Evolutionary conservation across 2,113 vertebrate genomes (phyloP).

Genomic region (Ammospiza nelsoni): DNA sequence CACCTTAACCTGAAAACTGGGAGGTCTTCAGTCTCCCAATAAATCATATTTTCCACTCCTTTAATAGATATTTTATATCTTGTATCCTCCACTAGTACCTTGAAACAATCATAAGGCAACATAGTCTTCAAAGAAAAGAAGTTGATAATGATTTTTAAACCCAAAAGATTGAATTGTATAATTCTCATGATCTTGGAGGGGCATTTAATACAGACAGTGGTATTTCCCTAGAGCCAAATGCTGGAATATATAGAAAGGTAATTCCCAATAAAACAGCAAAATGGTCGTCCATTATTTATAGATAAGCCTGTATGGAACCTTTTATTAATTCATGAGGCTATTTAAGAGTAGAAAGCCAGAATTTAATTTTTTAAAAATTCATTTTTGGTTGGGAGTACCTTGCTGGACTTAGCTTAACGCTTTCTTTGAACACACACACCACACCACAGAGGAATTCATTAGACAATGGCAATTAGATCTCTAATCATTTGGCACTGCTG

Average conservation of each 20-base stretch:
- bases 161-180: constrained; percentile 33
- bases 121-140: constrained; percentile 5
- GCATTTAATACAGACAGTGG: constrained; percentile 48
- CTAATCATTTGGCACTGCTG: constrained; percentile 71
- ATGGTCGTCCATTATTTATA: constrained; percentile 74
- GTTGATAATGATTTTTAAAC: constrained; percentile 61
- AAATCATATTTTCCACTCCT: neutral
- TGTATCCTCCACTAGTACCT: neutral
- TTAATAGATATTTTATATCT: neutral
- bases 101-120: constrained; percentile 39
- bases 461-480: constrained; percentile 74
- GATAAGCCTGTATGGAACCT: constrained; percentile 26
- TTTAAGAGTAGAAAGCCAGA: constrained; percentile 61
- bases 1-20: neutral
- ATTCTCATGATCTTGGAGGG: constrained; percentile 13
- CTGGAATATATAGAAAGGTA: constrained; percentile 28
- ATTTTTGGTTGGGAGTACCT: constrained; percentile 29
- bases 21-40: neutral
- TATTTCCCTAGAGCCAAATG: constrained; percentile 74
- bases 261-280: constrained; percentile 61
- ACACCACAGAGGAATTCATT: constrained; percentile 47
- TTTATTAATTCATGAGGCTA: constrained; percentile 74
- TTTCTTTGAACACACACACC: neutral
- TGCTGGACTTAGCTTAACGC: neutral
- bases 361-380: constrained; percentile 5